phyloP scores from a whole-genome alignment of 2,113 vertebrate species.

The Oncorhynchus masou region DNA sequence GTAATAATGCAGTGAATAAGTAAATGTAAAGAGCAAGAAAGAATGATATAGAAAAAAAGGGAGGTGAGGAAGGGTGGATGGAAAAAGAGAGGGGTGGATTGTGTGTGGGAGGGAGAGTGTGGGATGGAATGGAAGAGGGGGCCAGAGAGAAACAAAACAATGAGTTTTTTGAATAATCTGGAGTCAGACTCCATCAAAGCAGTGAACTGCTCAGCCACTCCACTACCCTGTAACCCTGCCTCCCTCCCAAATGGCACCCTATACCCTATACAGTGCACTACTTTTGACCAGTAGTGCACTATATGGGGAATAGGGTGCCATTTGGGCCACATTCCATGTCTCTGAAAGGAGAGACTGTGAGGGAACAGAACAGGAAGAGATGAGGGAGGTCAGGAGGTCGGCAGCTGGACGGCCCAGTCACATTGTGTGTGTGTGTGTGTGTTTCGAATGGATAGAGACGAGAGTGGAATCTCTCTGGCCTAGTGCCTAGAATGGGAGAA shows the following conservation, averaged over 20 bases:
- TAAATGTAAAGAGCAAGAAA: no score
- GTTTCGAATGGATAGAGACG: background rate
- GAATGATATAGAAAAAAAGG: no score
- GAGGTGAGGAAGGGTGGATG: no score
- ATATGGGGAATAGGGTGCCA: no score
- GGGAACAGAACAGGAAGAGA: background rate
- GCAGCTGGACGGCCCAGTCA: background rate
- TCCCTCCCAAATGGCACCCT: no score
- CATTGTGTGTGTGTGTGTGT: no score
- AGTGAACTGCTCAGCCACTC: background rate
- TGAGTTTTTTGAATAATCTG: background rate
- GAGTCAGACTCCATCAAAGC: background rate
- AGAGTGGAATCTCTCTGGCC: background rate
- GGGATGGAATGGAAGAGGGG: background rate
- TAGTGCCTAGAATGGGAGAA: background rate
- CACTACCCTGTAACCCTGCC: background rate
- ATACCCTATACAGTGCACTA: no score
- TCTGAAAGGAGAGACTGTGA: background rate
- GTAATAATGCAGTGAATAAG: no score
- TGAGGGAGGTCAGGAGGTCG: background rate
- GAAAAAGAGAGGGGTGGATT: background rate
- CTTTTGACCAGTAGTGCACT: no score
- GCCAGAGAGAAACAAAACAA: background rate
- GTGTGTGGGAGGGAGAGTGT: background rate
- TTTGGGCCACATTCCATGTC: no score